Conservation (phyloP, 2,888 invertebrate species). For the Ichneumoninae sp. region DNA sequence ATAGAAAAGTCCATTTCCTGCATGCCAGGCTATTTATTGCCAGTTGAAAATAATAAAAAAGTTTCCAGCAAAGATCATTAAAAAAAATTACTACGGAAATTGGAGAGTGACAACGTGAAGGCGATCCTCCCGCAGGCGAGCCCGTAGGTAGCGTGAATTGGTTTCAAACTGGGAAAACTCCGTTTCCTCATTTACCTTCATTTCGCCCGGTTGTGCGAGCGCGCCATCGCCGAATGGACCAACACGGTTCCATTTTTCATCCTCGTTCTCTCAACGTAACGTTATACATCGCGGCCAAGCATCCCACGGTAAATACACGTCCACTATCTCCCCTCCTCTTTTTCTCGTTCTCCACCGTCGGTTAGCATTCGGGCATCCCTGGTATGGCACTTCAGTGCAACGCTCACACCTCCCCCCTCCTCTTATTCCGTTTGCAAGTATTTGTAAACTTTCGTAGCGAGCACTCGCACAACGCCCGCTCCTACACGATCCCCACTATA, state of each 20-base stretch:
- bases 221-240: not conserved
- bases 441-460: slow-evolving; percentile 18
- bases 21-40: too few relatives aligned
- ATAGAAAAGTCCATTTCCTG: too few relatives aligned
- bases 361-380: slow-evolving; percentile 32
- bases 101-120: not conserved
- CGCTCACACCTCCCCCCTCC: slow-evolving; percentile 11
- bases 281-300: not conserved
- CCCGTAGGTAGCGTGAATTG: slow-evolving; percentile 19
- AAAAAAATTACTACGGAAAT: slow-evolving; percentile 28
- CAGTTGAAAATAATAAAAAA: not conserved
- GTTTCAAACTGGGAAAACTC: slow-evolving; percentile 53
- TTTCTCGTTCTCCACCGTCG: slow-evolving; percentile 10
- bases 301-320: slow-evolving; percentile 3
- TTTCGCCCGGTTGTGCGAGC: not conserved
- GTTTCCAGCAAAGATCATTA: slow-evolving; percentile 32
- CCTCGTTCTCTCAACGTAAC: slow-evolving; percentile 8
- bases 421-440: slow-evolving; percentile 4
- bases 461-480: not conserved
- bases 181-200: not conserved
- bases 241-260: slow-evolving; percentile 9
- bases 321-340: not conserved
- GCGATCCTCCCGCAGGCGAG: not conserved
- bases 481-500: slow-evolving; percentile 13
- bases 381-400: slow-evolving; percentile 1